Conservation (phyloP, 37 sponge, comb jelly and placozoan genomes). For the Haliclona indistincta region DNA sequence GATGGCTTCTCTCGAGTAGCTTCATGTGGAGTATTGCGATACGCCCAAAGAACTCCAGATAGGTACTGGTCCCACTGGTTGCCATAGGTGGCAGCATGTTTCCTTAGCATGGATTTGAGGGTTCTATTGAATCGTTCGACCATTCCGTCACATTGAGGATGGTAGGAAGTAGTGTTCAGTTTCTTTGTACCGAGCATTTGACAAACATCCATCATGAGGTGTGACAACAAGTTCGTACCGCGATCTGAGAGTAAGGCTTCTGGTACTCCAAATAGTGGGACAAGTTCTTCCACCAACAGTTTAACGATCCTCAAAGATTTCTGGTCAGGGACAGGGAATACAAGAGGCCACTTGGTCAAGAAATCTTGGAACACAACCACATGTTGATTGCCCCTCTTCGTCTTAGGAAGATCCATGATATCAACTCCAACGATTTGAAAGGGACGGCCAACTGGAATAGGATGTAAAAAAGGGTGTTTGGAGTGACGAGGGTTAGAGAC, state of each 20-base stretch:
- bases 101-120: slow-evolving; percentile 15
- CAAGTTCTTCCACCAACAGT: slow-evolving; percentile 13
- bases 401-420: slow-evolving; percentile 8
- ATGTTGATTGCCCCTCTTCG: slow-evolving; percentile 1
- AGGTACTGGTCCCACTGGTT: background rate
- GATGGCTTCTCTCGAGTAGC: background rate
- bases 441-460: slow-evolving; percentile 17
- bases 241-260: slow-evolving; percentile 10
- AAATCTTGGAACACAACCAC: slow-evolving; percentile 7
- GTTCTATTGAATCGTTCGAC: slow-evolving; percentile 28
- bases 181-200: slow-evolving; percentile 10
- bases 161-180: slow-evolving; percentile 27
- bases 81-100: background rate
- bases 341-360: slow-evolving; percentile 24
- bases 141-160: slow-evolving; percentile 21
- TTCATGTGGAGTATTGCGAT: slow-evolving; percentile 11
- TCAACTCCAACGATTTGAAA: slow-evolving; percentile 8
- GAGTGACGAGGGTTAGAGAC: background rate
- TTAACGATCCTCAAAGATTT: background rate
- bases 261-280: slow-evolving; percentile 27
- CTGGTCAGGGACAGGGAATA: background rate
- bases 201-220: slow-evolving; percentile 2
- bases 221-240: slow-evolving; percentile 9
- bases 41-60: slow-evolving; percentile 13
- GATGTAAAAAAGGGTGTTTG: background rate